Base-by-base conservation (phyloP, 2,888 invertebrate species). In the Sthenelais limicola region DNA sequence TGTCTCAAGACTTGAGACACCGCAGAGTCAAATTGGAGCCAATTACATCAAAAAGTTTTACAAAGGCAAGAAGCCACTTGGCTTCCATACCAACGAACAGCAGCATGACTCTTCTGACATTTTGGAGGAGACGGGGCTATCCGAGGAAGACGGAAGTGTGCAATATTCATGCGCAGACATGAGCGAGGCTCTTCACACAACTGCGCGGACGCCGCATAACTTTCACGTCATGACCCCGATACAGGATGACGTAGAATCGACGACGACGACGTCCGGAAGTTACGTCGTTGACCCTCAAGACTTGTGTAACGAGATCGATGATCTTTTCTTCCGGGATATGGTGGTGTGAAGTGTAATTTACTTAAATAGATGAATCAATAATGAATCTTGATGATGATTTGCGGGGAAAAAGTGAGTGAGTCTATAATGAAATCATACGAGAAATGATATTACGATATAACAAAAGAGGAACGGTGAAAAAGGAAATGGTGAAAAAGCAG, bases 241-340 rank as follows among this genome's bases (percentile, higher is more conserved):
- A 12, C 18, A 21, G 32, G 70, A 70, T 43, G 68, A 68, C 35
- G 58, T 26, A 21, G 62, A 62, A 15, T 62, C 62, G 62, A 51
- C 71, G 30, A 69, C 69, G 38, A 71, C 71, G n/a, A 85, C 84
- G 4, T 85, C 85, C 4, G 84, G 85, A 7, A 84, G 84, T 74
- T 85, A 85, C 76, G 83, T 83, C 3, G 85, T 86, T 56, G 84
- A 86, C 77, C 84, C 85, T 0, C 83, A 86, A 51, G 85, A 86
- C 62, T 76, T 86, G 72, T 83, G 83, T 66, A 80, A 85, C 72
- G 84, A 86, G 74, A 86, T 86, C 66, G 84, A 86, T 72, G 80
- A 86, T 51, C 77, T 86, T 18, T 85, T 86, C 78, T 86, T 85
- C 78, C 82, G 80, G 47, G 83, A 85, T 75, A 80, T 83, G 47